Base-by-base conservation (phyloP, 1,140 invertebrate genomes). In the Cepaea nemoralis region DNA sequence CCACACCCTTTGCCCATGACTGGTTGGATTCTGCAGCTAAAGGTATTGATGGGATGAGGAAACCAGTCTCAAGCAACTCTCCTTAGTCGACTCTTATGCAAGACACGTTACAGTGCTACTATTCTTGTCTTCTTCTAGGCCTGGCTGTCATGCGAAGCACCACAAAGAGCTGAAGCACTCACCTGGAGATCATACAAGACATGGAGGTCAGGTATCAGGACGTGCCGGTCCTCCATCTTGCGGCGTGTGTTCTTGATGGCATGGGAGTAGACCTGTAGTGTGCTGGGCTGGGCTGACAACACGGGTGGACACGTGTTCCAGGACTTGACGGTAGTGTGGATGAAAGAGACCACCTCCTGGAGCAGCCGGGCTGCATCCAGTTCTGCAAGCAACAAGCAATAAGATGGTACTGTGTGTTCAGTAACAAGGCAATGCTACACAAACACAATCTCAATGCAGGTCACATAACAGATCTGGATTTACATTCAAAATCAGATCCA, bases 221-320 rank as follows among this genome's bases (percentile, higher is more conserved):
- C 93, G 88, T 96, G 95, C 76, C 95, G 91, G 89, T 98, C 96
- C 92, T 98, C 97, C 96, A 97, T 97, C 87, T 93, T 94, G 83
- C 96, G 93, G 77, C 96, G 92, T 40, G 92, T 93, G 91, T 97
- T 97, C 91, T 95, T 96, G 48, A 94, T 94, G n/a, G 95, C 94
- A 88, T 92, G 93, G 33, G 93, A 85, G 33, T 91, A 92, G 1
- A 90, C 84, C 90, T 82, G 92, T 91, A 87, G 77, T 22, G 71
- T 12, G 27, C 55, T 50, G 45, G 78, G 55, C 40, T 83, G 81
- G 39, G 76, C 27, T 40, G 75, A 66, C 14, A 87, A 70, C 35
- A 71, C 31, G 16, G 87, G 88, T 22, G 86, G 83, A n/a, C 81
- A n/a, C 35, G 81, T 37, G 22, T 83, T 83, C 87, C 86, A 87